Conservation (phyloP, 2,797 vertebrate species). For the Sciurus vulgaris region DNA sequence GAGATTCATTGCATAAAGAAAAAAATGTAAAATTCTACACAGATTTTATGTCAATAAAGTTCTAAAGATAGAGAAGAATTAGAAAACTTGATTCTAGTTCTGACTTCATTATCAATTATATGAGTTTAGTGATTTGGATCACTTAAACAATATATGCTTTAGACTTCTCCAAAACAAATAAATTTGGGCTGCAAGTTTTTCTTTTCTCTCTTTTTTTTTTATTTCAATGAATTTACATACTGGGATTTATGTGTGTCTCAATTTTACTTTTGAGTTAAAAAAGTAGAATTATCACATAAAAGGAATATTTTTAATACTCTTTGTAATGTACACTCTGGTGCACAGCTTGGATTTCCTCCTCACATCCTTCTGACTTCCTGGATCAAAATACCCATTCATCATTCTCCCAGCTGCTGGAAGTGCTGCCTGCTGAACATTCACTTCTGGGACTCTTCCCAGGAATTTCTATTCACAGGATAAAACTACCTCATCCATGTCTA, state of each 20-base stretch:
- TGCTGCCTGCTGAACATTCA: neutral
- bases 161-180: neutral
- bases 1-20: neutral
- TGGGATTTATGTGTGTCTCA: neutral
- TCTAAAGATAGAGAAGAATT: neutral
- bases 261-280: neutral
- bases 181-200: neutral
- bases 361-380: neutral
- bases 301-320: neutral
- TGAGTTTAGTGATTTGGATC: neutral
- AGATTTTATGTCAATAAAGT: constrained; percentile 3
- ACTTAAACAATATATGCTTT: neutral
- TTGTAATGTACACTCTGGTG: neutral
- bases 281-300: neutral
- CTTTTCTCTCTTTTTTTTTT: neutral
- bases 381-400: neutral
- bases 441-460: neutral
- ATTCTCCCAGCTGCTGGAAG: neutral
- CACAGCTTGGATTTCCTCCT: neutral
- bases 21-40: constrained; percentile 41
- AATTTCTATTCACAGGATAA: neutral
- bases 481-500: neutral
- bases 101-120: neutral
- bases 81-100: neutral
- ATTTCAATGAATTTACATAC: neutral